These are phyloP conservation scores for Palythoa grandis DNA, from an alignment of 92 coral and sea anemone genomes.

Conservation along the genomic window DNA sequence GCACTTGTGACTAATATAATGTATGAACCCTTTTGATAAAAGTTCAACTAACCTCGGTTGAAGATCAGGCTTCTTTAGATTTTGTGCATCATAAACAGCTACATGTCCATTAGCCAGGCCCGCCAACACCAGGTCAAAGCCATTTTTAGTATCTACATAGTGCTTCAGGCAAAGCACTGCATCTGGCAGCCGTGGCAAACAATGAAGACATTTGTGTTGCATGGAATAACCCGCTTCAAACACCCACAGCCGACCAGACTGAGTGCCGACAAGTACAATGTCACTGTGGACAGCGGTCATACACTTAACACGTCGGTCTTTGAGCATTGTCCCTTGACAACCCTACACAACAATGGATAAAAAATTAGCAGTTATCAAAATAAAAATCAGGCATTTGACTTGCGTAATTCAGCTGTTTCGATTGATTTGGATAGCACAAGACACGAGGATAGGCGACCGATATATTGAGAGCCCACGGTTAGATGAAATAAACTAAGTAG, in stretches of 20 bases:
- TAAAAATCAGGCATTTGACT: too few relatives aligned
- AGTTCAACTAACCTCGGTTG: conserved; percentile 14
- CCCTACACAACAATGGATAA: conserved; percentile 62
- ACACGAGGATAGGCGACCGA: too few relatives aligned
- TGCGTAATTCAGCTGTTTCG: too few relatives aligned
- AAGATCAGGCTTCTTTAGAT: conserved; percentile 43
- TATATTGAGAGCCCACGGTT: too few relatives aligned
- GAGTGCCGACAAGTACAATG: conserved; percentile 88
- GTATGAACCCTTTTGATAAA: not conserved
- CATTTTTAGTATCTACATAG: conserved; percentile 38
- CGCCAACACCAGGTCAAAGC: conserved; percentile 73
- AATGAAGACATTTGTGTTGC: conserved; percentile 60
- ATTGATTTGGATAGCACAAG: too few relatives aligned
- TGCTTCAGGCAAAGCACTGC: conserved; percentile 84
- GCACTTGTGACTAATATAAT: too few relatives aligned
- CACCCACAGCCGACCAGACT: conserved; percentile 90
- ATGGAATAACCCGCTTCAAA: conserved; percentile 66
- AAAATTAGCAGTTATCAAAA: not conserved
- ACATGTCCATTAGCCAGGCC: conserved; percentile 91
- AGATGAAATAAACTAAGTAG: too few relatives aligned
- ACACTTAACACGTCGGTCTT: conserved; percentile 86
- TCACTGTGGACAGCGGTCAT: conserved; percentile 80
- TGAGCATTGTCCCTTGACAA: conserved; percentile 84
- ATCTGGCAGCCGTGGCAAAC: conserved; percentile 67
- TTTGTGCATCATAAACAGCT: conserved; percentile 66